Conservation (phyloP, 1,140 invertebrate genomes). For the Bilobella aurantiaca region DNA sequence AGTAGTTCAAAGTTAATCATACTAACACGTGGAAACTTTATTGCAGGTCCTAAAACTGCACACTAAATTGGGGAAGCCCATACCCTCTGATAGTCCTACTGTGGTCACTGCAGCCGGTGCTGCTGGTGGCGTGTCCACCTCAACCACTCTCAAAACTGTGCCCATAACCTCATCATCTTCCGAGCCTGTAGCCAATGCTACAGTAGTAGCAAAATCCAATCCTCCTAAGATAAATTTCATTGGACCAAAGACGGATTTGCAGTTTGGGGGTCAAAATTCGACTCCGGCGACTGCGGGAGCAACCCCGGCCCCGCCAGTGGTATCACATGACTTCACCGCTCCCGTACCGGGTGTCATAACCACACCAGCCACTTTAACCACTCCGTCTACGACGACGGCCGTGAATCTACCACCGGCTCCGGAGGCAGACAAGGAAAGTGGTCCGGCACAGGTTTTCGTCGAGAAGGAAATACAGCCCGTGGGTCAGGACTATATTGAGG, state of each 20-base stretch:
- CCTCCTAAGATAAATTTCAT: conserved; percentile 80
- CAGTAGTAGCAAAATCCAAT: conserved; percentile 13
- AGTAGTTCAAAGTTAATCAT: too few relatives aligned
- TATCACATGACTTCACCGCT: too few relatives aligned
- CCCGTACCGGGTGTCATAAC: too few relatives aligned
- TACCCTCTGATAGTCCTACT: conserved; percentile 88
- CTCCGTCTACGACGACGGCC: neutral
- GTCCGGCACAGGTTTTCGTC: conserved; percentile 25
- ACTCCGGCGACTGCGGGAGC: too few relatives aligned
- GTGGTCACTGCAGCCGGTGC: conserved; percentile 46
- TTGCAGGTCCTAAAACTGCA: conserved; percentile 76
- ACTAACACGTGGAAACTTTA: too few relatives aligned
- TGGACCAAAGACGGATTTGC: conserved; percentile 44
- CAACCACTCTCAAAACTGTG: neutral
- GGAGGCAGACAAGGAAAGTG: neutral
- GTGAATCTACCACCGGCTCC: neutral
- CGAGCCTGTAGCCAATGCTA: too few relatives aligned
- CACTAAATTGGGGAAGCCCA: conserved; percentile 92
- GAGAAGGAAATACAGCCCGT: conserved; percentile 88
- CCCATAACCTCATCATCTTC: too few relatives aligned
- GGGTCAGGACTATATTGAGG: conserved; percentile 96
- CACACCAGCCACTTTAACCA: neutral
- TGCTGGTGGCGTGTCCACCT: conserved; percentile 13
- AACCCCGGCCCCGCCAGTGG: too few relatives aligned
- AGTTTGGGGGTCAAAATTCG: too few relatives aligned